phyloP scores from a whole-genome alignment of 2,113 vertebrate genomes.

The Hemibagrus wyckioides region DNA sequence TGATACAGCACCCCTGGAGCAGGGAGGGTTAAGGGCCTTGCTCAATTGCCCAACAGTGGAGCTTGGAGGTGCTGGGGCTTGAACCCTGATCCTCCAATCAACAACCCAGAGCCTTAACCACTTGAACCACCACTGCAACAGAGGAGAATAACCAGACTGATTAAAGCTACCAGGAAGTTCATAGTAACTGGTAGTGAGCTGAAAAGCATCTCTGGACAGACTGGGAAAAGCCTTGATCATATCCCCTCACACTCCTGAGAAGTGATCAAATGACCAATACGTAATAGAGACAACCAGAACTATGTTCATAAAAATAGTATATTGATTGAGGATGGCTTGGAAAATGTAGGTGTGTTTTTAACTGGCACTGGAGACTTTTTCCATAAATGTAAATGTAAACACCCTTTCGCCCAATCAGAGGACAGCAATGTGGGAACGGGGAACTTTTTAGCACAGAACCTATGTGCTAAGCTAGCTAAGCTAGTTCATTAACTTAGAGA shows the following conservation, averaged over 20 bases:
- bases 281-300: neutral
- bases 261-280: neutral
- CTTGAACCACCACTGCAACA: no score
- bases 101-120: no score
- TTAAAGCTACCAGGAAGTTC: no score
- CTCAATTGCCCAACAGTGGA: no score
- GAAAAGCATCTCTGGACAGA: no score
- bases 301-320: neutral
- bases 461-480: neutral
- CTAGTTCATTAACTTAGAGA: neutral
- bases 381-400: neutral
- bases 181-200: no score
- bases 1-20: no score
- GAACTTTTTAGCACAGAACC: neutral
- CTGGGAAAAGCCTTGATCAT: neutral
- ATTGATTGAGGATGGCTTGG: neutral
- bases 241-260: neutral
- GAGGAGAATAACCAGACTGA: no score
- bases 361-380: neutral
- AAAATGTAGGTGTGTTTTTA: neutral
- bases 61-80: no score
- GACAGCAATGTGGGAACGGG: neutral
- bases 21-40: no score
- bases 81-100: no score
- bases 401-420: neutral